Percentiles rank a stretch among this genome's conserved stretches.
Conservation (phyloP, 2,797 vertebrate genomes). For the Argya squamiceps region DNA sequence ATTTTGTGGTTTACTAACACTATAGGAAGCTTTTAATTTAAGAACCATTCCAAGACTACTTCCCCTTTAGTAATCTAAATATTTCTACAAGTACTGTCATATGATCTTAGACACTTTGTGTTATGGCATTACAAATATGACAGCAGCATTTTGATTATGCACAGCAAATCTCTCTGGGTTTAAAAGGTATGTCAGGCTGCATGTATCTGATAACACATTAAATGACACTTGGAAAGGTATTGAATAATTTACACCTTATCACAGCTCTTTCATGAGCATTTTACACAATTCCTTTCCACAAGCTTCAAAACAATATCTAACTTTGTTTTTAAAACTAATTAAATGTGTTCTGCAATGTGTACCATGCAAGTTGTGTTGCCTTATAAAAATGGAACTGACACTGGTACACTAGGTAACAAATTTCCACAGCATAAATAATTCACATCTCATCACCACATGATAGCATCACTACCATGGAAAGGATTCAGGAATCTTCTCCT, state of each 20-base stretch:
- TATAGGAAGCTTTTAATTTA: constrained; percentile 12
- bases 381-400: not conserved
- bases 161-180: constrained; percentile 31
- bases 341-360: not conserved
- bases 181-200: constrained; percentile 54
- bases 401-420: not conserved
- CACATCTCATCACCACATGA: not conserved
- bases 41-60: not conserved
- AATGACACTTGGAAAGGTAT: constrained; percentile 25
- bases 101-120: constrained; percentile 30
- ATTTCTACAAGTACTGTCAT: constrained; percentile 56
- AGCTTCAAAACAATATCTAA: constrained; percentile 36
- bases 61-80: constrained; percentile 29
- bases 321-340: constrained; percentile 1
- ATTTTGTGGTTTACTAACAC: not conserved
- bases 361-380: not conserved
- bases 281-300: not conserved
- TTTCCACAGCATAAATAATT: not conserved
- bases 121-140: constrained; percentile 48
- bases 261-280: not conserved
- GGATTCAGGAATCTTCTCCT: not conserved
- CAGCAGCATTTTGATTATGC: constrained; percentile 44
- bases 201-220: constrained; percentile 25
- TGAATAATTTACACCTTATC: constrained; percentile 60
- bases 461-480: not conserved